Base-by-base conservation (phyloP, 2,113 vertebrate genomes). In the Archocentrus centrarchus region DNA sequence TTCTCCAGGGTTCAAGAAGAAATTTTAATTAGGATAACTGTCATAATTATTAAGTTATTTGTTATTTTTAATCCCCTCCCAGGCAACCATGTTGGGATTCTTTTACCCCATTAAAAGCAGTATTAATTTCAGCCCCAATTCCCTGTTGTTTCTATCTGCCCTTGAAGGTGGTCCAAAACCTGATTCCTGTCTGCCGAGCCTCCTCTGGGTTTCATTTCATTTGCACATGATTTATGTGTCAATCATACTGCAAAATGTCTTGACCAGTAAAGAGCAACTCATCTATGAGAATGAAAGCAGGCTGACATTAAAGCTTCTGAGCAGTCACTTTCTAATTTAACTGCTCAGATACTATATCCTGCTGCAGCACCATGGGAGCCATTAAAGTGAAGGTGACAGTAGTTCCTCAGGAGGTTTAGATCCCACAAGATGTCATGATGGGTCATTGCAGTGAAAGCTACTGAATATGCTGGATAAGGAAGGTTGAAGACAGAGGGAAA, bases 211-310 rank as follows among this genome's bases (percentile, higher is more conserved):
- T 86, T 83, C 61, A 75, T 89, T 89, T 86, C 55, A 88, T 80
- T 87, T 86, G 82, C 78, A 68, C 77, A 79, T 80, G 82, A 87
- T 92, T 86, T 88, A 9, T n/a, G 53, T 86, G 88, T 87, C 90
- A 92, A 77, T 93, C 90, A 88, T 5, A 15, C 11, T 3, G 61
- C 62, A 35, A 30, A 81, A 30, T 75, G 88, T 86, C 53, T 22
- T 32, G 58, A 39, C 15, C 58, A 30, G 61, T 30, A 60, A 73
- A 39, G 59, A 83, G 77, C 55, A 15, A 20, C n/a, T 18, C 32
- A 50, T 73, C 75, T 75, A 55, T 3, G 61, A 80, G 22, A 76
- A 18, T 30, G 75, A 82, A 61, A 83, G 86, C 63, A 22, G 75
- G 63, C 13, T 35, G 47, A 81, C 57, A 59, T 87, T 78, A 75